Evolutionary conservation across 2,113 vertebrate species (phyloP), one percentile per base, ranked within the genome.

Genomic region (Excalfactoria chinensis): DNA sequence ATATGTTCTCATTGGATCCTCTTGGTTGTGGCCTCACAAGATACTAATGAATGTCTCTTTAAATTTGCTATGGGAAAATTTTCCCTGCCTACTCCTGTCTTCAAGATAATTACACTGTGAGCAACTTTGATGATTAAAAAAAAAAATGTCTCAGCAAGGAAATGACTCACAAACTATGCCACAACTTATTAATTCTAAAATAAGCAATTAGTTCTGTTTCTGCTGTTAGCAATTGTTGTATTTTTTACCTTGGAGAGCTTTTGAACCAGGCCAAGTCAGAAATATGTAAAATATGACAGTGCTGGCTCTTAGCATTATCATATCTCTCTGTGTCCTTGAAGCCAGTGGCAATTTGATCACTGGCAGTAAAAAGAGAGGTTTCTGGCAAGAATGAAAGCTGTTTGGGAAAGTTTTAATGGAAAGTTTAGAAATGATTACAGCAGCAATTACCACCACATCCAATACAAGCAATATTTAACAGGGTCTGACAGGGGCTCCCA

Each of bases 101-200:
- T 87, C 59, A 69, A 62, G 82, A 89, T 87, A 82, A 87, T 91
- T 76, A 79, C 14, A 70, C 68, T 70, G 56, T 73, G 56, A 95
- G 60, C 56, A 95, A 88, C 85, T 85, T 19, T 83, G 85, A 93
- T 91, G 75, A 93, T 88, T 83, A 72, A 51, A 72, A 88, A 89
- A 64, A 67, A 71, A 73, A 23, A 35, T 11, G 73, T 9, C 72
- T 92, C 34, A 70, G 74, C 79, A 77, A 80, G 85, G 72, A 93
- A 89, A 79, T 95, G 82, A 95, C 90, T 95, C 93, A 95, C 25
- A 86, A 79, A 51, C 59, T 74, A 12, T 51, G 32, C 64, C 8
- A 11, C 43, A 85, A 88, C 32, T 80, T 94, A 91, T 80, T 95
- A 93, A 83, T 89, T 83, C 88, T 88, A 78, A 79, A 89, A 70